These are phyloP conservation scores for Cottoperca gobio DNA, from an alignment of 2,797 vertebrate species.

Conservation along the genomic window DNA sequence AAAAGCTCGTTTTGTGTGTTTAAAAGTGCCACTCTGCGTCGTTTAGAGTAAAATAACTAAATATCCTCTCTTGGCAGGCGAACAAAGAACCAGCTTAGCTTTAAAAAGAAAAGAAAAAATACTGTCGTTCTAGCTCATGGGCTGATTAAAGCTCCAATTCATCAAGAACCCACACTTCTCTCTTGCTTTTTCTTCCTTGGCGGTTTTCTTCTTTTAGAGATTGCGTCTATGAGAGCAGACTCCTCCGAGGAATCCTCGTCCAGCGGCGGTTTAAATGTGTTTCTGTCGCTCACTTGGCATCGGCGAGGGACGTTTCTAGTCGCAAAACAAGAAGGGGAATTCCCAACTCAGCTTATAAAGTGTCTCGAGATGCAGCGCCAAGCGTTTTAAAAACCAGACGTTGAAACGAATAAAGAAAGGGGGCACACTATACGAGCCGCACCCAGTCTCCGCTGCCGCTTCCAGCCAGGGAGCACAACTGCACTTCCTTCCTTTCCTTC, in stretches of 20 bases:
- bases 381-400: slow-evolving; percentile 56
- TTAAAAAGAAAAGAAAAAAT: slow-evolving; percentile 58
- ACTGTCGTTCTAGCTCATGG: slow-evolving; percentile 69
- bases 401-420: slow-evolving; percentile 60
- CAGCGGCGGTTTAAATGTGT: slow-evolving; percentile 15
- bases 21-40: slow-evolving; percentile 57
- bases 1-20: slow-evolving; percentile 35
- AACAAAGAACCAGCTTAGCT: slow-evolving; percentile 61
- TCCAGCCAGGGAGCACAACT: slow-evolving; percentile 49
- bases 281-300: slow-evolving; percentile 19
- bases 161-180: slow-evolving; percentile 35
- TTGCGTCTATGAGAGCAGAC: slow-evolving; percentile 39
- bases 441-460: slow-evolving; percentile 61
- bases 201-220: slow-evolving; percentile 26
- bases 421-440: slow-evolving; percentile 44
- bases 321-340: slow-evolving; percentile 33
- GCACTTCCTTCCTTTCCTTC: slow-evolving; percentile 25
- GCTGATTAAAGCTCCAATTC: slow-evolving; percentile 69
- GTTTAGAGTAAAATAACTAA: slow-evolving; percentile 55
- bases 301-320: slow-evolving; percentile 31
- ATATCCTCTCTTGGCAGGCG: slow-evolving; percentile 64
- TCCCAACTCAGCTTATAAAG: slow-evolving; percentile 60
- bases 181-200: slow-evolving; percentile 20
- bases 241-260: slow-evolving; percentile 67
- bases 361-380: slow-evolving; percentile 61